Percentiles rank a stretch among this genome's conserved stretches.
Conservation (phyloP, 2,797 vertebrate genomes). For the Vultur gryphus region DNA sequence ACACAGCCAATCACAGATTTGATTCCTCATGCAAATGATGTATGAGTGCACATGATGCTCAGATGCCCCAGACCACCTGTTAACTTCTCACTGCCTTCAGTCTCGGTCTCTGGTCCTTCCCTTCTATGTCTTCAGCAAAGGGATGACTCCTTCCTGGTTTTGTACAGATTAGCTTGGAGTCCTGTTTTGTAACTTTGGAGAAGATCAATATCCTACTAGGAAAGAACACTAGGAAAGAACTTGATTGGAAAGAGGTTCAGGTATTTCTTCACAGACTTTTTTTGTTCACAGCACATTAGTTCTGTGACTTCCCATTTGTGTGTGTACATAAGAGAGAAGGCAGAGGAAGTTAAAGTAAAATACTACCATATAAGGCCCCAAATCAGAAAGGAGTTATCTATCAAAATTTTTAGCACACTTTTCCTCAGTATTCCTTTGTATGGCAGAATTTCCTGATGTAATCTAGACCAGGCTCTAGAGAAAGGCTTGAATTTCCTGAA, state of each 20-base stretch:
- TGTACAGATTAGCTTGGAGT: background rate
- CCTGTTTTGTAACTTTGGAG: background rate
- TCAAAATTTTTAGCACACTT: background rate
- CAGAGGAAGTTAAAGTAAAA: background rate
- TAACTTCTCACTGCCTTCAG: background rate
- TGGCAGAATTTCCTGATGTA: background rate
- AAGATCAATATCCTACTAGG: background rate
- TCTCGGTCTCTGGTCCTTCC: background rate
- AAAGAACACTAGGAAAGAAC: background rate
- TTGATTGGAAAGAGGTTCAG: background rate
- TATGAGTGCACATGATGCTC: background rate
- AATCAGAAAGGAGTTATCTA: background rate
- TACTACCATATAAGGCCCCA: background rate
- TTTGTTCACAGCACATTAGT: background rate
- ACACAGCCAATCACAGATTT: background rate
- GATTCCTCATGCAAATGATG: background rate
- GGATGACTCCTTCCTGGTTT: background rate
- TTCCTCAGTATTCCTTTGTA: background rate
- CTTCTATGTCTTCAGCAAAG: background rate
- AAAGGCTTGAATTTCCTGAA: background rate
- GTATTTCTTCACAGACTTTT: background rate
- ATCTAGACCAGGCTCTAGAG: background rate
- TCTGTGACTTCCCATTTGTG: background rate
- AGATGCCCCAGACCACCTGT: background rate
- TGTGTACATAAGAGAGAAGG: background rate